These are phyloP conservation scores for Ia io DNA, from an alignment of 2,113 vertebrate species.

Conservation along the genomic window DNA sequence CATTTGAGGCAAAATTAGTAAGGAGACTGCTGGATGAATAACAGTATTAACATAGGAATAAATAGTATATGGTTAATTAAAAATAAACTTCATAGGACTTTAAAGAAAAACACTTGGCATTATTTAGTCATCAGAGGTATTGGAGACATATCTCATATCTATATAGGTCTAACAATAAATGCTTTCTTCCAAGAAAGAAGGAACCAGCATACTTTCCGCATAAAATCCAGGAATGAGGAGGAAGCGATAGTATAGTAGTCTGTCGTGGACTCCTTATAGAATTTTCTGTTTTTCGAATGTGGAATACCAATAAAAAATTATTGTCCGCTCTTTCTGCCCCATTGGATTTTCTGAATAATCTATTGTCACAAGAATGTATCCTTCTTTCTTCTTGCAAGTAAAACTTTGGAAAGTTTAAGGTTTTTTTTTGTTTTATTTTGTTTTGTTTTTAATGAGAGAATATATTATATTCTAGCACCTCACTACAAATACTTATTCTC, in stretches of 20 bases:
- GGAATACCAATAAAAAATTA: slow-evolving; percentile 7
- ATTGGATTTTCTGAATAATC: not conserved
- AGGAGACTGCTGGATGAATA: not conserved
- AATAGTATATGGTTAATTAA: not conserved
- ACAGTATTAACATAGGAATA: not conserved
- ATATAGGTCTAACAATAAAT: slow-evolving; percentile 1
- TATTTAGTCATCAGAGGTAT: not conserved
- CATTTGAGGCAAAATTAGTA: not conserved
- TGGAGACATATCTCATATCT: slow-evolving; percentile 11
- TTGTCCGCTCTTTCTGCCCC: not conserved
- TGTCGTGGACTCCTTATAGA: not conserved
- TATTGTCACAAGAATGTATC: not conserved
- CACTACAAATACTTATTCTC: not conserved
- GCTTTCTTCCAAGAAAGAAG: not conserved
- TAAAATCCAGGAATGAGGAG: not conserved
- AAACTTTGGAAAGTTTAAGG: not conserved
- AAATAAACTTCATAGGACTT: slow-evolving; percentile 12
- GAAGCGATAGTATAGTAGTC: not conserved
- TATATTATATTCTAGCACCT: not conserved
- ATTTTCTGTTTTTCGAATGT: not conserved
- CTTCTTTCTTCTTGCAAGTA: slow-evolving; percentile 3
- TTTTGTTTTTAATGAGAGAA: not conserved
- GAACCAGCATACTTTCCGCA: not conserved
- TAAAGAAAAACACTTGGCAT: not conserved
- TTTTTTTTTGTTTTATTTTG: not conserved